Evolutionary conservation across 1,140 invertebrate genomes (phyloP).

Genomic region (Eufriesea mexicana): DNA sequence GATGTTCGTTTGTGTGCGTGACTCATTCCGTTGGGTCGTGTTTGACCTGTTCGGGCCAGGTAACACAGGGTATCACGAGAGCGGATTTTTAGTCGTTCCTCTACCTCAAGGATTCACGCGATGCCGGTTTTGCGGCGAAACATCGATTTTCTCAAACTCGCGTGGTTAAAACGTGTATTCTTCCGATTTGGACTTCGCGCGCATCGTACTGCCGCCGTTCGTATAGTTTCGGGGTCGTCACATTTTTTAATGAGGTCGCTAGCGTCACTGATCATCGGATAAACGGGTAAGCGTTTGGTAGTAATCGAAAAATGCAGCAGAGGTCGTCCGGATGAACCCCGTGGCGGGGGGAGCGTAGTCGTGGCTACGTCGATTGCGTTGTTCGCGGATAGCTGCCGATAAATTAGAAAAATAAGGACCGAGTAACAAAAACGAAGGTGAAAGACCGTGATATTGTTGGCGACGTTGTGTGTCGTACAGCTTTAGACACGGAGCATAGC

Average conservation of each 20-base stretch:
- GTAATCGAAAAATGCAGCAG: not conserved
- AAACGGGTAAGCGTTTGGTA: not conserved
- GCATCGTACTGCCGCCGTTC: not conserved
- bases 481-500: not conserved
- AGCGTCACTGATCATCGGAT: not conserved
- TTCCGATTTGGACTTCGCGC: not conserved
- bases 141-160: constrained; percentile 23
- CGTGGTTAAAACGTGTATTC: too few relatives aligned
- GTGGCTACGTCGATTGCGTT: not conserved
- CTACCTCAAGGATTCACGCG: not conserved
- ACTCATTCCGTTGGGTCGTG: not conserved
- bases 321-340: not conserved
- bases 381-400: not conserved
- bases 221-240: not conserved
- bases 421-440: too few relatives aligned
- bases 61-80: constrained; percentile 13
- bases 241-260: not conserved
- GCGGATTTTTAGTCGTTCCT: not conserved
- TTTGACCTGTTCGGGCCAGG: constrained; percentile 23
- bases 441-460: not conserved
- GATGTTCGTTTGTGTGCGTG: not conserved
- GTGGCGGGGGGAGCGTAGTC: too few relatives aligned
- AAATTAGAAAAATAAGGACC: not conserved
- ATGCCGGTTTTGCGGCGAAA: not conserved
- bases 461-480: too few relatives aligned